Evolutionary conservation across 2,797 vertebrate species (phyloP).

Genomic region (Catharus ustulatus): DNA sequence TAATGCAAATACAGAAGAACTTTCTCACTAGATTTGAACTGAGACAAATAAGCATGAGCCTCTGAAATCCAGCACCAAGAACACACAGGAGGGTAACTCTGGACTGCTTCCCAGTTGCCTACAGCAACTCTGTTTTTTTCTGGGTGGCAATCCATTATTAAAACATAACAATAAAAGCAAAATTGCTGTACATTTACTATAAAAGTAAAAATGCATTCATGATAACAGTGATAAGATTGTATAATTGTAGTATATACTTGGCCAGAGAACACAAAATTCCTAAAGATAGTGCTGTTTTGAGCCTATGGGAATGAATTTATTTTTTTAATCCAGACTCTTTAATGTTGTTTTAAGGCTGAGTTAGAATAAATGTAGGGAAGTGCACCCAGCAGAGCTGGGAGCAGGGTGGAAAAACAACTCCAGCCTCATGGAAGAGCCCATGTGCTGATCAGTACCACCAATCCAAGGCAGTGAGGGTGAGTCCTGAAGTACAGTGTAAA

Average conservation of each 20-base stretch:
- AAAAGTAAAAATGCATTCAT: neutral
- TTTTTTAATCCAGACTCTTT: neutral
- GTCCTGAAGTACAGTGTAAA: neutral
- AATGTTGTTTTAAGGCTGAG: conserved; percentile 9
- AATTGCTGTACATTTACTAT: neutral
- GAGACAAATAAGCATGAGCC: neutral
- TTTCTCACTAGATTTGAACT: conserved; percentile 25
- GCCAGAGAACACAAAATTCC: conserved; percentile 27
- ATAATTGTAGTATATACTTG: neutral
- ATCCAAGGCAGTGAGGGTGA: neutral
- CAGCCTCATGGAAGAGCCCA: neutral
- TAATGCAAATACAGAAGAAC: conserved; percentile 11
- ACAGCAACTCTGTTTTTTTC: conserved; percentile 32
- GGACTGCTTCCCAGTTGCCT: conserved; percentile 51
- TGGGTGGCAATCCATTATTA: conserved; percentile 47
- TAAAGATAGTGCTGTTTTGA: neutral
- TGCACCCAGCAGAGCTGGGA: neutral
- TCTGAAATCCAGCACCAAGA: conserved; percentile 24
- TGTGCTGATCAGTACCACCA: rapidly evolving
- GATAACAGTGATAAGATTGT: conserved; percentile 25
- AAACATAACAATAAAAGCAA: conserved; percentile 25
- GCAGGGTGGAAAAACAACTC: neutral
- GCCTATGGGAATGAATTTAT: neutral
- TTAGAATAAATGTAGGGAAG: neutral
- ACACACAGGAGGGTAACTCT: conserved; percentile 49